Conservation (phyloP, 2,797 vertebrate genomes). For the Pogoniulus pusillus region DNA sequence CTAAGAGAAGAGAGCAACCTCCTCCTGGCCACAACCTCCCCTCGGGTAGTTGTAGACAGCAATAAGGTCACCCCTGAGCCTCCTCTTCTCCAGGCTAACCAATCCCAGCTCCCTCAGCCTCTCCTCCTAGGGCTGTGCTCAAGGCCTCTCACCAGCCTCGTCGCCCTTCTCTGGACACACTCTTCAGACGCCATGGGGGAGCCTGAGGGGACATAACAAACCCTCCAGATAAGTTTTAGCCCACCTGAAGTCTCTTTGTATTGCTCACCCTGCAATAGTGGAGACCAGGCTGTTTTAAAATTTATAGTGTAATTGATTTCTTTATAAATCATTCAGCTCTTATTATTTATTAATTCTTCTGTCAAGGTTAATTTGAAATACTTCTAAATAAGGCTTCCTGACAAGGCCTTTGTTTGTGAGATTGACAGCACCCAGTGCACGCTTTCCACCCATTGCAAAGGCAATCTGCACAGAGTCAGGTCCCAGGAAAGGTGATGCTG, state of each 20-base stretch:
- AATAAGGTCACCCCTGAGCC: too few species aligned
- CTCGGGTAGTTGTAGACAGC: too few species aligned
- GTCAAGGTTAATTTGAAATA: constrained; percentile 80
- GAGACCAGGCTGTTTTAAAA: constrained; percentile 66
- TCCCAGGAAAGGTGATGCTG: background rate
- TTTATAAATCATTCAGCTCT: constrained; percentile 77
- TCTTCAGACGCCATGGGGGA: background rate
- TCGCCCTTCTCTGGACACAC: too few species aligned
- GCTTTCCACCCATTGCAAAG: background rate
- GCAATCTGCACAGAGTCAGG: background rate
- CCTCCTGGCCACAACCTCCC: too few species aligned
- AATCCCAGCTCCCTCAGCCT: too few species aligned
- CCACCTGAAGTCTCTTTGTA: background rate
- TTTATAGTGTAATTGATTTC: constrained; percentile 78
- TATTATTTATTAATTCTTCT: constrained; percentile 81
- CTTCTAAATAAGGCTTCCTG: constrained; percentile 75
- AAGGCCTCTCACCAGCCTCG: too few species aligned
- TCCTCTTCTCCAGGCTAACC: too few species aligned
- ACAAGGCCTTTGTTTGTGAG: constrained; percentile 74
- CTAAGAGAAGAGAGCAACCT: too few species aligned
- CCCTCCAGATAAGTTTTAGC: constrained; percentile 3
- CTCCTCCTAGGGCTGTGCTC: too few species aligned
- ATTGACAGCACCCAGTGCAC: constrained; percentile 50
- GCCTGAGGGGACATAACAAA: background rate
- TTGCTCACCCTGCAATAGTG: constrained; percentile 33